Evolutionary conservation across 2,797 vertebrate genomes (phyloP), one percentile per base, ranked within the genome.

Genomic region (Serranus cabrilla): DNA sequence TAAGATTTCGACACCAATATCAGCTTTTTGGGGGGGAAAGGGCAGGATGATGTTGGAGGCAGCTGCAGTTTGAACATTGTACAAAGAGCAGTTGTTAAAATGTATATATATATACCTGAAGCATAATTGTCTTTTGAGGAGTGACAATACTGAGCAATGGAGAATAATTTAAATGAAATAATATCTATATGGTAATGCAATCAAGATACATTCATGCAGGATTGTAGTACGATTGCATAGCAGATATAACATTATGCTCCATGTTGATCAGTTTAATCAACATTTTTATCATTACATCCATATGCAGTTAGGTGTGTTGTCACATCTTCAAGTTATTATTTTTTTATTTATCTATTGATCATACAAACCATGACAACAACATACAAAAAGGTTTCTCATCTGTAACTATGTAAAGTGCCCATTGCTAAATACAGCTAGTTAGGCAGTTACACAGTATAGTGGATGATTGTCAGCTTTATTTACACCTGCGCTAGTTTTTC

Each of bases 1-100:
- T 47, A 65, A 51, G 52, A 34, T 71, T 56, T 18, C 18, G 8
- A 75, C 61, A 79, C 7, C 58, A 42, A 18, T 61, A 62, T 46
- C 6, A n/a, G 25, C 34, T 54, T 40, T 66, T 63, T 31, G 1
- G 13, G 0, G 27, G 47, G 17, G 43, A 21, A 1, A 37, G 31
- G 20, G 27, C 55, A 25, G 34, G n/a, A 7, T 62, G 46, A 20
- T 43, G 14, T 42, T 61, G 0, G 8, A 31, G 57, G 51, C 11
- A 62, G 25, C 25, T 2, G 45, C 39, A 14, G 7, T 8, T 21
- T 57, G 13, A 23, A 49, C 17, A 10, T 2, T 37, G n/a, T 25
- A 14, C 14, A 10, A 14, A 7, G 51, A 27, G 7, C 18, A 23
- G 7, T 39, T 25, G 5, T 16, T 72, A 1, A 59, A 63, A 56